These are phyloP conservation scores for Lota lota DNA, from an alignment of 2,113 vertebrate species.

Conservation along the genomic window DNA sequence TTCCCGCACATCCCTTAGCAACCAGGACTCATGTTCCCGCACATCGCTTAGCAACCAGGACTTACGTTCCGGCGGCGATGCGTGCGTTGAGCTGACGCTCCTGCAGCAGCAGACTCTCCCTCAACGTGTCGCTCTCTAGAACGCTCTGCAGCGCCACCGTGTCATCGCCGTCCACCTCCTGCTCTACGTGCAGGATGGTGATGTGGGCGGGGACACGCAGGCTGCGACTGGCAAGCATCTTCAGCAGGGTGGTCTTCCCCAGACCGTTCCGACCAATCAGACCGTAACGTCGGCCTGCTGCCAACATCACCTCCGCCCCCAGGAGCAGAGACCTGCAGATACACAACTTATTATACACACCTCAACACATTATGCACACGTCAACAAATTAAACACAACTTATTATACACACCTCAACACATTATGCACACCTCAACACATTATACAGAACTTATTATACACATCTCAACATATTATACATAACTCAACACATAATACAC, in stretches of 20 bases:
- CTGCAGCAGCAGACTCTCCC: conserved; percentile 81
- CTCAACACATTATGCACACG: no score
- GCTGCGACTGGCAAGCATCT: conserved; percentile 91
- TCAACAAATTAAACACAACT: no score
- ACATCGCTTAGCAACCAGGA: no score
- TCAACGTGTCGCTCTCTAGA: conserved; percentile 84
- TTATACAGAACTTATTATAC: no score
- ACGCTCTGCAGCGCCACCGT: conserved; percentile 89
- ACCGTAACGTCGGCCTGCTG: conserved; percentile 87
- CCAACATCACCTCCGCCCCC: conserved; percentile 87
- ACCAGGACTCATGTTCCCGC: no score
- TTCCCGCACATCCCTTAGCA: no score
- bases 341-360: neutral
- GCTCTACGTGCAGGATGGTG: conserved; percentile 95
- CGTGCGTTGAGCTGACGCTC: conserved; percentile 81
- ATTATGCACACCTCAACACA: no score
- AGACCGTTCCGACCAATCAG: conserved; percentile 93
- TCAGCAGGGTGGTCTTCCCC: conserved; percentile 93
- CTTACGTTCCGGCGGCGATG: conserved; percentile 85
- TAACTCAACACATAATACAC: no score
- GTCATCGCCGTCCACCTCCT: conserved; percentile 93
- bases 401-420: no score
- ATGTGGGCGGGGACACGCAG: conserved; percentile 90
- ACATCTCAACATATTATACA: no score
- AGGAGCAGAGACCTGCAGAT: conserved; percentile 82